phyloP scores from a whole-genome alignment of 2,113 vertebrate species.

The Hypomesus transpacificus region DNA sequence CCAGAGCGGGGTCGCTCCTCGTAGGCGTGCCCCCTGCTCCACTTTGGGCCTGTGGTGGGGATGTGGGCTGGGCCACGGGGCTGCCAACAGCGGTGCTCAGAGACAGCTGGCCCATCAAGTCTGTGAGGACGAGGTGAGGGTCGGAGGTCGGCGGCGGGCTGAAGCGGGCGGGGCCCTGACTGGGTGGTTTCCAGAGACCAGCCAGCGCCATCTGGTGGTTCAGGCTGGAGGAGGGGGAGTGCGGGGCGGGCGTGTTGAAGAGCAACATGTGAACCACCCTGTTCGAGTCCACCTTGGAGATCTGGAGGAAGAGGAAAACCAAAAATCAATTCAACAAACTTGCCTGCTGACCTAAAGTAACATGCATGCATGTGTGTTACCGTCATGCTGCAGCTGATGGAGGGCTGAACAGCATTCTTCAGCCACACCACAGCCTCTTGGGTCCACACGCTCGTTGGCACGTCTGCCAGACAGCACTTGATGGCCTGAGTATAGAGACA shows the following conservation, averaged over 20 bases:
- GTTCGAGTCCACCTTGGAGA: conserved; percentile 74
- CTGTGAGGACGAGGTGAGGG: conserved; percentile 23
- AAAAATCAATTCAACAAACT: not conserved
- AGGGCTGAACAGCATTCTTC: conserved; percentile 75
- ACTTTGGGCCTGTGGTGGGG: conserved; percentile 1
- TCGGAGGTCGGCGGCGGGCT: conserved; percentile 6
- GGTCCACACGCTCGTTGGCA: conserved; percentile 82
- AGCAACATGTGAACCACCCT: conserved; percentile 77
- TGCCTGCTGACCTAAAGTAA: not conserved
- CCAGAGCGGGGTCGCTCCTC: not conserved
- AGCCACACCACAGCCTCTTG: conserved; percentile 81
- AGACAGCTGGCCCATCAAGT: conserved; percentile 26
- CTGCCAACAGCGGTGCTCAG: not conserved
- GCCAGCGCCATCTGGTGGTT: conserved; percentile 80
- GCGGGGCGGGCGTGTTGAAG: conserved; percentile 73
- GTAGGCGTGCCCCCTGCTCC: conserved; percentile 29
- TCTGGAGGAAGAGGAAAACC: conserved; percentile 58
- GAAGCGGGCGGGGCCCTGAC: conserved; percentile 16
- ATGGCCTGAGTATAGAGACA: conserved; percentile 66
- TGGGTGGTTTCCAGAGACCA: conserved; percentile 75
- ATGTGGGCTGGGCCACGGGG: not conserved
- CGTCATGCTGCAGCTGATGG: conserved; percentile 83
- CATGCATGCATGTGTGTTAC: conserved; percentile 53
- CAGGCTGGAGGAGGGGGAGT: conserved; percentile 73
- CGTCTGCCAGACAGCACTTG: conserved; percentile 82